phyloP scores from a whole-genome alignment of 1,140 invertebrate genomes.

The Holotrichia oblita region DNA sequence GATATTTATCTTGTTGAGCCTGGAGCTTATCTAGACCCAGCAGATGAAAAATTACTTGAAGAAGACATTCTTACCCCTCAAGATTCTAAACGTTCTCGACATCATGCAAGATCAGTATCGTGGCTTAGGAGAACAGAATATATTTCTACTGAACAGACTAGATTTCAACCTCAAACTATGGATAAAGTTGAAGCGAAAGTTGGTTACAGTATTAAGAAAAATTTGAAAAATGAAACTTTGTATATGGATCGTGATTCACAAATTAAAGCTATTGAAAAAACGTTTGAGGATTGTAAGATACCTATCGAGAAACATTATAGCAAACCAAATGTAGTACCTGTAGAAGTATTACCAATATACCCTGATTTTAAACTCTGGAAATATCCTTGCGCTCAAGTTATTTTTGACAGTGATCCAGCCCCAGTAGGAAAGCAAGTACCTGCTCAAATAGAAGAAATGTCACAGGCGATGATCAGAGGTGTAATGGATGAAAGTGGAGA shows the following conservation, averaged over 20 bases:
- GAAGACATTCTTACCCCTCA: constrained; percentile 90
- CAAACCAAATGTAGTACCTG: constrained; percentile 92
- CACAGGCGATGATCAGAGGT: constrained; percentile 98
- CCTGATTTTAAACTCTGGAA: constrained; percentile 98
- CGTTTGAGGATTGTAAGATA: constrained; percentile 92
- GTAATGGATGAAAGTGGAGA: constrained; percentile 98
- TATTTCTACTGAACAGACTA: constrained; percentile 97
- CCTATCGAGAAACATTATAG: constrained; percentile 93
- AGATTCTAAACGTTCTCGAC: constrained; percentile 87
- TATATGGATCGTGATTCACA: constrained; percentile 98
- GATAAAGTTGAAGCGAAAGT: constrained; percentile 98
- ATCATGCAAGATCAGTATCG: constrained; percentile 93
- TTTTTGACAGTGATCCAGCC: constrained; percentile 97
- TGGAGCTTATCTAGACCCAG: constrained; percentile 79
- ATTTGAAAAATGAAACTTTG: constrained; percentile 91
- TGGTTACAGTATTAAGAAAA: constrained; percentile 97
- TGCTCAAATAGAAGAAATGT: constrained; percentile 96
- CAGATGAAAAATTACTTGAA: constrained; percentile 92
- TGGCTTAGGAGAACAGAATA: constrained; percentile 98
- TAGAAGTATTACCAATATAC: constrained; percentile 89
- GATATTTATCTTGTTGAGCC: constrained; percentile 88
- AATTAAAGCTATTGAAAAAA: constrained; percentile 97
- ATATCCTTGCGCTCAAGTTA: constrained; percentile 97
- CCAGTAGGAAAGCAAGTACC: constrained; percentile 82
- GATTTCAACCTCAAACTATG: constrained; percentile 94